Conservation (phyloP, 2,113 vertebrate species). For the Orcinus orca region DNA sequence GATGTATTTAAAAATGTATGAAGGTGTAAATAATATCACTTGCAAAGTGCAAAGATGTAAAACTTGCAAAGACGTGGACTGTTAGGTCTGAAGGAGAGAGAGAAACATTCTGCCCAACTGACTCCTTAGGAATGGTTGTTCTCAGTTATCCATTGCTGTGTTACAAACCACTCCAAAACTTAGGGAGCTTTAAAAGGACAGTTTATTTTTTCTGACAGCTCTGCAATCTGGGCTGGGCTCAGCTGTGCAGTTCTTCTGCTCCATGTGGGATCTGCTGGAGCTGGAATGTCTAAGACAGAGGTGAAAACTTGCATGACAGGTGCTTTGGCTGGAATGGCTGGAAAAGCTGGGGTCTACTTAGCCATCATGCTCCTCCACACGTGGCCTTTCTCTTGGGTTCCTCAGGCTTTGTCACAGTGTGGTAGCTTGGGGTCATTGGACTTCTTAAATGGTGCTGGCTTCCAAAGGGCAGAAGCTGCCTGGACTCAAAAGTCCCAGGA, state of each 20-base stretch:
- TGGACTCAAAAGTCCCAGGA: not conserved
- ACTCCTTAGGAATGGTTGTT: not conserved
- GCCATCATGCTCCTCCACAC: rapidly evolving
- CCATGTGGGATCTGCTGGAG: not conserved
- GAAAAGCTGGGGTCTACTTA: rapidly evolving
- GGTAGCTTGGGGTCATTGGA: not conserved
- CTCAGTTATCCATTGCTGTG: not conserved
- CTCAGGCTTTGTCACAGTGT: not conserved
- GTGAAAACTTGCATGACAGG: not conserved
- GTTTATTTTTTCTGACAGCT: not conserved
- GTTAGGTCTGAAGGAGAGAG: not conserved
- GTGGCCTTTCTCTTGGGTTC: not conserved
- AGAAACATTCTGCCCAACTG: not conserved
- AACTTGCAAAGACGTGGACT: not conserved
- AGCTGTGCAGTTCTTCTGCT: not conserved
- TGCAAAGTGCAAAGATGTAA: not conserved
- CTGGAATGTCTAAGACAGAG: not conserved
- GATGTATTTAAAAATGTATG: not conserved
- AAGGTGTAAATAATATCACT: not conserved
- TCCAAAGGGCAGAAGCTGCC: not conserved
- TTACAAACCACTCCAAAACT: not conserved
- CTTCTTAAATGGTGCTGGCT: not conserved
- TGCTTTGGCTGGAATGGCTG: not conserved
- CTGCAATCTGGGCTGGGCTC: not conserved
- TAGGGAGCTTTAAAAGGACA: not conserved